A percentile compares a stretch with the other conserved stretches of the same genome.
Evolutionary conservation across 2,888 invertebrate species (phyloP).

Genomic region (Caenorhabditis wallacei): DNA sequence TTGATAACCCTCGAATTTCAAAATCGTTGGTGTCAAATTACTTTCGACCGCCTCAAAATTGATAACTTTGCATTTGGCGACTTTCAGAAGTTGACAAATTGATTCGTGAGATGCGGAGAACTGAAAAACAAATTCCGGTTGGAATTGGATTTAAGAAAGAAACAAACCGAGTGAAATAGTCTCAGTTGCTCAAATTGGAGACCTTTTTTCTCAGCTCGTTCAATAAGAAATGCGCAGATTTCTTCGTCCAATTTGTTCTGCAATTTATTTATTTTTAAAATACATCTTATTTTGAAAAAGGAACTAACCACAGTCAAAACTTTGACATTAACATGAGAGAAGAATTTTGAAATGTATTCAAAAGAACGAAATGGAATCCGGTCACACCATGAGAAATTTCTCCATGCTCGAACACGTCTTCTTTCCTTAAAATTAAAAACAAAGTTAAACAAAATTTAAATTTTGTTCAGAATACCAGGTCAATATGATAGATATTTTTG

Average conservation of each 20-base stretch:
- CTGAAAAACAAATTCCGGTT: slow-evolving; percentile 21
- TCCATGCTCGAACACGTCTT: slow-evolving; percentile 58
- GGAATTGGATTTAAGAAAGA: neutral
- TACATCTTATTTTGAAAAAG: too few relatives aligned
- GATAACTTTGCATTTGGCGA: slow-evolving; percentile 30
- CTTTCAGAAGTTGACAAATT: slow-evolving; percentile 37
- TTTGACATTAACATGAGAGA: slow-evolving; percentile 48
- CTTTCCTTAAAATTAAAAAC: slow-evolving; percentile 33
- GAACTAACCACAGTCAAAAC: slow-evolving; percentile 54
- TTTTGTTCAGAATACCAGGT: slow-evolving; percentile 32
- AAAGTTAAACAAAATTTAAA: neutral
- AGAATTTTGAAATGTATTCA: slow-evolving; percentile 53
- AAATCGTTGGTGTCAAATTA: slow-evolving; percentile 14
- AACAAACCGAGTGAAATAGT: slow-evolving; percentile 49
- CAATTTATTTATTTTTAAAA: too few relatives aligned
- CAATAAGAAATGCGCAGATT: slow-evolving; percentile 37
- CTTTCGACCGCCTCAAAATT: slow-evolving; percentile 54
- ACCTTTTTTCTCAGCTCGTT: slow-evolving; percentile 10
- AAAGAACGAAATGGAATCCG: slow-evolving; percentile 53
- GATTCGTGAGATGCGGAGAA: slow-evolving; percentile 47
- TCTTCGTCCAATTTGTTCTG: slow-evolving; percentile 58
- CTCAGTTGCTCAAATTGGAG: slow-evolving; percentile 55
- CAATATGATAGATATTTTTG: slow-evolving; percentile 49
- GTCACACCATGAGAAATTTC: slow-evolving; percentile 59
- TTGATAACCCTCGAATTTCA: slow-evolving; percentile 36